Conservation (phyloP, 2,888 invertebrate genomes). For the Diarsia rubi region DNA sequence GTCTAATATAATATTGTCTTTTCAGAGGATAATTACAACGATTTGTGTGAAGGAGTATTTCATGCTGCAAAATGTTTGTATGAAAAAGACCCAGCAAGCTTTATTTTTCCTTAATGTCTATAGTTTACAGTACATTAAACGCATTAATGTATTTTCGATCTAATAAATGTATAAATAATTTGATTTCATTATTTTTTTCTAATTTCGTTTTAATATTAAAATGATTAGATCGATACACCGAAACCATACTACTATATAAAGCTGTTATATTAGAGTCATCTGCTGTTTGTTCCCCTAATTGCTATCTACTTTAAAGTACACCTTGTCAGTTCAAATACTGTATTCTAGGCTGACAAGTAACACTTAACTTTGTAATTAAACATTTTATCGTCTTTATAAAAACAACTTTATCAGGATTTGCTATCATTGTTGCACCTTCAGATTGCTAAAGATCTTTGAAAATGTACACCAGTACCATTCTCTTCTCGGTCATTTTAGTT, state of each 20-base stretch:
- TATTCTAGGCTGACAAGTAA: slow-evolving; percentile 34
- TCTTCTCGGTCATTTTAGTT: slow-evolving; percentile 37
- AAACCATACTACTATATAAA: slow-evolving; percentile 20
- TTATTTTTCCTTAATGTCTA: slow-evolving; percentile 79
- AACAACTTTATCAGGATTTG: slow-evolving; percentile 24
- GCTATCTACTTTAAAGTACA: slow-evolving; percentile 9
- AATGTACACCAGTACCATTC: slow-evolving; percentile 20
- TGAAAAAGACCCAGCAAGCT: slow-evolving; percentile 80
- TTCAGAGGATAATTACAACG: slow-evolving; percentile 84
- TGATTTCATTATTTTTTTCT: slow-evolving; percentile 51
- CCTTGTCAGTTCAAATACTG: slow-evolving; percentile 33
- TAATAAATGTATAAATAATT: slow-evolving; percentile 64
- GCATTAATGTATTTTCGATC: slow-evolving; percentile 41
- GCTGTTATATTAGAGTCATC: background rate
- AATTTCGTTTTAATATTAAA: slow-evolving; percentile 2
- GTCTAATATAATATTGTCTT: slow-evolving; percentile 49
- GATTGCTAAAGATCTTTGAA: slow-evolving; percentile 17
- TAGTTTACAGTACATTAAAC: slow-evolving; percentile 53
- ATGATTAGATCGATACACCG: background rate
- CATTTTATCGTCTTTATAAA: slow-evolving; percentile 45
- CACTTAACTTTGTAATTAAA: slow-evolving; percentile 40
- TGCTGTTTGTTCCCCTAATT: slow-evolving; percentile 20
- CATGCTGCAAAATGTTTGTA: slow-evolving; percentile 83
- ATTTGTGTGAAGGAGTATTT: slow-evolving; percentile 82
- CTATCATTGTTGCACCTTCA: slow-evolving; percentile 25